Percentiles rank a stretch among this genome's conserved stretches.
Evolutionary conservation across 1,140 invertebrate species (phyloP).

Genomic region (Hylaeus anthracinus): DNA sequence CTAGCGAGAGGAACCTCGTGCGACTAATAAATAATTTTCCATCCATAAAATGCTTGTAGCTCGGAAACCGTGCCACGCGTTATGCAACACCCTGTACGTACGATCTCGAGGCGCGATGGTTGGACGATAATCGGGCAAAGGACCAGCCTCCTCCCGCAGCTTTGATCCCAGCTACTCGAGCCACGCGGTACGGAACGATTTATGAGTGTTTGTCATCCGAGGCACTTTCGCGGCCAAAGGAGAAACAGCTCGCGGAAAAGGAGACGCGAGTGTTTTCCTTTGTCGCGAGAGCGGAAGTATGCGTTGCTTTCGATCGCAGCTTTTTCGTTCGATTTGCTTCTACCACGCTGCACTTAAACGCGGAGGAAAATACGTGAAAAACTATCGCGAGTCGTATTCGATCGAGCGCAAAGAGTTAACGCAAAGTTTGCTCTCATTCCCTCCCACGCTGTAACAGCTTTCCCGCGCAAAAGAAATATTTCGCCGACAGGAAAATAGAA

Average conservation of each 20-base stretch:
- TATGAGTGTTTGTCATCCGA: neutral
- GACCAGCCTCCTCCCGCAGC: neutral
- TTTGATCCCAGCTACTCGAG: neutral
- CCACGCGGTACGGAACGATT: neutral
- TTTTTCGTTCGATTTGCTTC: neutral
- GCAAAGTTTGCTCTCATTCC: too few relatives aligned
- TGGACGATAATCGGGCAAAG: constrained; percentile 22
- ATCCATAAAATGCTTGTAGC: too few relatives aligned
- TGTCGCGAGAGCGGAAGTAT: neutral
- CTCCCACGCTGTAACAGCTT: too few relatives aligned
- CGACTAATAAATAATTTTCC: too few relatives aligned
- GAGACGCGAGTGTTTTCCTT: constrained; percentile 4
- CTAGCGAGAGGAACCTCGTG: too few relatives aligned
- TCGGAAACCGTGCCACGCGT: too few relatives aligned
- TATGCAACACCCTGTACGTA: too few relatives aligned
- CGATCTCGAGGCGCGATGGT: neutral
- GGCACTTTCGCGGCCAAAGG: neutral
- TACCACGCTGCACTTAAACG: too few relatives aligned
- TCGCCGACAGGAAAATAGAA: neutral
- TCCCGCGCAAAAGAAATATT: too few relatives aligned
- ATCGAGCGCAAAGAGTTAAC: neutral
- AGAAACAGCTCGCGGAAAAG: neutral
- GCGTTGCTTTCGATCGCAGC: neutral
- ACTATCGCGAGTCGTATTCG: too few relatives aligned
- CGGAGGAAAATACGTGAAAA: too few relatives aligned